These are phyloP conservation scores for Cheilinus undulatus DNA, from an alignment of 2,113 vertebrate species.

Conservation along the genomic window DNA sequence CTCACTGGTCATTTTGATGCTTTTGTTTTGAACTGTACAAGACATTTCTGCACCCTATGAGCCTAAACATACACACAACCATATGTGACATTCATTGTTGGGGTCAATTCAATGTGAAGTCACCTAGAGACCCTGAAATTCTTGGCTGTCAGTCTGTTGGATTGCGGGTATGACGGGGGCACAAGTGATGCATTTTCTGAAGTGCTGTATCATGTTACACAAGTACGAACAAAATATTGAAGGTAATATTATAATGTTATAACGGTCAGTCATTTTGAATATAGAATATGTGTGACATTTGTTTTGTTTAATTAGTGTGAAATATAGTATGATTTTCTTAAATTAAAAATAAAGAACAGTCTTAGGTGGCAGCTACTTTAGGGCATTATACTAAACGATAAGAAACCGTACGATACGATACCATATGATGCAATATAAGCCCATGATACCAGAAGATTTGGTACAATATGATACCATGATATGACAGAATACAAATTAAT, in stretches of 20 bases:
- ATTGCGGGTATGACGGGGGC: slow-evolving; percentile 13
- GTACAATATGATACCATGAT: too few species aligned
- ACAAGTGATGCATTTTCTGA: not conserved
- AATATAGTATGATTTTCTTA: too few species aligned
- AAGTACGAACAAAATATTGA: not conserved
- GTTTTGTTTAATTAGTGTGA: too few species aligned
- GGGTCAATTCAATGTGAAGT: slow-evolving; percentile 19
- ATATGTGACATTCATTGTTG: slow-evolving; percentile 8
- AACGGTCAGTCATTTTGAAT: too few species aligned
- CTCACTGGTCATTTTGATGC: not conserved
- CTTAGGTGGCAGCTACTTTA: too few species aligned
- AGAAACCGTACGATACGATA: too few species aligned
- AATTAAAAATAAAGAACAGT: too few species aligned
- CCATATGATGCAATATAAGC: too few species aligned
- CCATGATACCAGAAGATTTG: too few species aligned
- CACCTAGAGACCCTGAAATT: slow-evolving; percentile 17
- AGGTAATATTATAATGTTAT: not conserved
- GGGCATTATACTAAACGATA: too few species aligned
- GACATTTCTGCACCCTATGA: not conserved
- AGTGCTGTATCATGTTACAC: not conserved
- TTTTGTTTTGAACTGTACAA: not conserved
- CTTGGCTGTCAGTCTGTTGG: not conserved
- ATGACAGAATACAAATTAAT: too few species aligned
- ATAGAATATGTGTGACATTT: too few species aligned
- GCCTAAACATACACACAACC: slow-evolving; percentile 5